These are phyloP conservation scores for Geodia barretti DNA, from an alignment of 37 sponge, comb jelly and placozoan species.

Conservation along the genomic window DNA sequence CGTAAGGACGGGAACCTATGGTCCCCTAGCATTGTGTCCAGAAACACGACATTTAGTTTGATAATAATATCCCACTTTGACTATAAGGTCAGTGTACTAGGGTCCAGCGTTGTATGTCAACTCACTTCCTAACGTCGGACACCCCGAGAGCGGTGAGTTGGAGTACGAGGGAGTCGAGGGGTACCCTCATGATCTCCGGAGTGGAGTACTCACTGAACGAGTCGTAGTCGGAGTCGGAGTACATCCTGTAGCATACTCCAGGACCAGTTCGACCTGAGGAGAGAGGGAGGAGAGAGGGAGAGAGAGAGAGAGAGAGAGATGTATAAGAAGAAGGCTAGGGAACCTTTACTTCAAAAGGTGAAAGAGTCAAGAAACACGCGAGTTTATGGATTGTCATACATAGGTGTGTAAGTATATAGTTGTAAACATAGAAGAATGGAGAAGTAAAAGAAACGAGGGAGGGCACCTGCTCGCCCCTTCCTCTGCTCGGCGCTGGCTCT, in stretches of 20 bases:
- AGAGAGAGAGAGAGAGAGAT: no score
- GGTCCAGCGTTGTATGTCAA: no score
- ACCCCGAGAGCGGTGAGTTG: constrained; percentile 67
- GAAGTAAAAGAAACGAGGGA: no score
- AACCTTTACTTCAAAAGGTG: no score
- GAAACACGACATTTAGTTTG: background rate
- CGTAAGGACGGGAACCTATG: no score
- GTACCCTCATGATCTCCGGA: constrained; percentile 90
- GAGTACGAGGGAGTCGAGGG: constrained; percentile 89
- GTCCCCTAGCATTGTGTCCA: background rate
- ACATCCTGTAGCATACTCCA: constrained; percentile 94
- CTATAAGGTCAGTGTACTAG: no score
- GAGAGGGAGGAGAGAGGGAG: background rate
- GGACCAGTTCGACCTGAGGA: constrained; percentile 90
- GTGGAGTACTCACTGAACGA: constrained; percentile 87
- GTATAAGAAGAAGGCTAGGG: background rate
- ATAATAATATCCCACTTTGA: no score
- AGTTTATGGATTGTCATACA: background rate
- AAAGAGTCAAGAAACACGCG: background rate
- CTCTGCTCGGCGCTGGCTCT: constrained; percentile 96
- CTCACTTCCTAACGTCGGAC: constrained; percentile 72
- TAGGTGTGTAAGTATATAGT: background rate
- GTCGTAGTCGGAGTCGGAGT: constrained; percentile 86
- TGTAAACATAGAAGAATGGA: background rate
- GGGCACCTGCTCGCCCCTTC: constrained; percentile 88